phyloP scores from a whole-genome alignment of 1,140 invertebrate genomes.

The Drepana arcuata region DNA sequence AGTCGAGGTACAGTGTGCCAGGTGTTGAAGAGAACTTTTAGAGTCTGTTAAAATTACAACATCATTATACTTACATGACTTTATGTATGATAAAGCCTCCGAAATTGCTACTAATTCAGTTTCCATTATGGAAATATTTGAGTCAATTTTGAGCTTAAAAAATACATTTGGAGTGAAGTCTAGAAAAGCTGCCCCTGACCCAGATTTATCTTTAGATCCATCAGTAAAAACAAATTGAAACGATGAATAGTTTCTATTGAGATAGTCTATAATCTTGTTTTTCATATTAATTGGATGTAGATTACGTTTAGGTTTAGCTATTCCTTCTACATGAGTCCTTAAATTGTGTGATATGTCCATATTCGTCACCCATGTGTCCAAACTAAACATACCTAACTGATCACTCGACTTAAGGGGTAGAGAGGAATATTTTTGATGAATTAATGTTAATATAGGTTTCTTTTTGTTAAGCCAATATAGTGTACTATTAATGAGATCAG shows the following conservation, averaged over 20 bases:
- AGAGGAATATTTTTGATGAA: neutral
- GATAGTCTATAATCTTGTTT: neutral
- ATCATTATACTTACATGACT: neutral
- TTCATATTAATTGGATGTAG: neutral
- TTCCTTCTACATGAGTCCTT: neutral
- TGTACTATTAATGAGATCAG: neutral
- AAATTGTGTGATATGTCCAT: conserved; percentile 3
- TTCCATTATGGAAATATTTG: conserved; percentile 8
- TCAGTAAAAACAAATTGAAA: conserved; percentile 4
- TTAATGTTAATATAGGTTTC: neutral
- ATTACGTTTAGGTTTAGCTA: conserved; percentile 2
- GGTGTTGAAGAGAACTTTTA: conserved; percentile 1
- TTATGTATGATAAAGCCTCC: neutral
- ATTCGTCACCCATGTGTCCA: conserved; percentile 7
- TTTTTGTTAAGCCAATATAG: neutral
- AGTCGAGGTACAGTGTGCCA: neutral
- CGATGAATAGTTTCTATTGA: conserved; percentile 1
- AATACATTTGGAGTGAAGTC: neutral
- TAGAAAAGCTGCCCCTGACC: conserved; percentile 2
- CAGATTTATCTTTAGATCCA: conserved; percentile 3
- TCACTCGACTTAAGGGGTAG: neutral
- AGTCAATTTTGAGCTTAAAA: conserved; percentile 4
- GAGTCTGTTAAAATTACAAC: conserved; percentile 2
- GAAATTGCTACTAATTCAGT: conserved; percentile 1
- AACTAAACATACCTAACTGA: conserved; percentile 3